phyloP scores from a whole-genome alignment of 1,140 invertebrate genomes.

The Stegodyphus mimosarum region DNA sequence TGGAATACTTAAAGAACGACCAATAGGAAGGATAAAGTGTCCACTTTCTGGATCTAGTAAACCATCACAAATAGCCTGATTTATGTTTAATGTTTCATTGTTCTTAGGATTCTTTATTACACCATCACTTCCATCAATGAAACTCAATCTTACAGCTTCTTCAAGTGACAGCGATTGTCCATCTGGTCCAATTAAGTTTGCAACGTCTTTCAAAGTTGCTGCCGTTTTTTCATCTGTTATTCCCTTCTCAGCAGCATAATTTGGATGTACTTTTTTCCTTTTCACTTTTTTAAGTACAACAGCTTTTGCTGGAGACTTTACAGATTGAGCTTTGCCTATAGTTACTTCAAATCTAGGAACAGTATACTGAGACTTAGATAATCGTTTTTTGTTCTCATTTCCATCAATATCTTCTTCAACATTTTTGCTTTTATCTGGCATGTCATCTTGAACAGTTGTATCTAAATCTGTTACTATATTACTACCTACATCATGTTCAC shows the following conservation, averaged over 20 bases:
- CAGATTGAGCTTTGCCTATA: conserved; percentile 73
- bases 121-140: conserved; percentile 81
- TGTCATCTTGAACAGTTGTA: not conserved
- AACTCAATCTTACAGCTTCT: conserved; percentile 80
- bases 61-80: conserved; percentile 85
- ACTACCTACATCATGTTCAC: not conserved
- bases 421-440: not conserved
- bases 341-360: conserved; percentile 78
- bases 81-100: conserved; percentile 81
- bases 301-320: conserved; percentile 73
- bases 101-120: conserved; percentile 84
- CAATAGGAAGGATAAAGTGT: conserved; percentile 82
- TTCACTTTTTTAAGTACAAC: conserved; percentile 82
- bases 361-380: conserved; percentile 62
- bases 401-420: not conserved
- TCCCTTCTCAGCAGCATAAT: conserved; percentile 78
- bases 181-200: conserved; percentile 72
- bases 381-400: conserved; percentile 9
- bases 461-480: not conserved
- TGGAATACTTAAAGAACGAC: conserved; percentile 82
- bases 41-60: conserved; percentile 83
- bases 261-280: conserved; percentile 76
- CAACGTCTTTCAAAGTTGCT: conserved; percentile 74
- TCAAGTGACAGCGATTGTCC: conserved; percentile 75
- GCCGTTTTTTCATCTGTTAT: conserved; percentile 81